Evolutionary conservation across 2,888 invertebrate genomes (phyloP).

Genomic region (Pristionchus entomophagus): DNA sequence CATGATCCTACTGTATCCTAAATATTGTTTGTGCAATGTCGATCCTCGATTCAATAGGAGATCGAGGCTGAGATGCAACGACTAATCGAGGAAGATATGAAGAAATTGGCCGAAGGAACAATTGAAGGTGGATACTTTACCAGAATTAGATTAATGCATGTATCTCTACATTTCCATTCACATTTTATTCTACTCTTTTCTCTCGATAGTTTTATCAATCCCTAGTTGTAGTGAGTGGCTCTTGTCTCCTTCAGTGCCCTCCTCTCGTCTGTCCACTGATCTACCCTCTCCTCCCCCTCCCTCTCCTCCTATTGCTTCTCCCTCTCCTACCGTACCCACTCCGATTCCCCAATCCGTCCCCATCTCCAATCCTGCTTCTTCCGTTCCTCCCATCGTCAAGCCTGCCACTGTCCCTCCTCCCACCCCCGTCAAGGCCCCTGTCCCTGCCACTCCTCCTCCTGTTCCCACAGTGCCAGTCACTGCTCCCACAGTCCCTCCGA

Average conservation of each 20-base stretch:
- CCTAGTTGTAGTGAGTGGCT: slow-evolving; percentile 5
- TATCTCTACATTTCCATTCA: neutral
- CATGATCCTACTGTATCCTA: neutral
- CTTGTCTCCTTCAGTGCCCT: neutral
- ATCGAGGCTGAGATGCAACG: slow-evolving; percentile 51
- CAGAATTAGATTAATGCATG: neutral
- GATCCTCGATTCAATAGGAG: slow-evolving; percentile 8
- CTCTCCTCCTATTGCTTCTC: slow-evolving; percentile 18
- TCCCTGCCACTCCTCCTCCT: neutral
- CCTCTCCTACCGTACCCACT: slow-evolving; percentile 41
- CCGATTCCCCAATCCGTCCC: slow-evolving; percentile 6
- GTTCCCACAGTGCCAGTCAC: neutral
- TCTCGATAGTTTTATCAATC: neutral
- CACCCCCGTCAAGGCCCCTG: neutral
- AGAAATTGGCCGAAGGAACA: slow-evolving; percentile 19
- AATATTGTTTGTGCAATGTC: too few relatives aligned
- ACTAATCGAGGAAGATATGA: slow-evolving; percentile 51
- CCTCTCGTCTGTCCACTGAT: neutral
- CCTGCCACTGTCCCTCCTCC: neutral
- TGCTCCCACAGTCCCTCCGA: neutral
- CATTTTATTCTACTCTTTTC: neutral
- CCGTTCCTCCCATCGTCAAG: neutral
- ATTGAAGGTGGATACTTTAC: neutral
- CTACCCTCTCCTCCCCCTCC: neutral
- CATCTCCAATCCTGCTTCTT: neutral